Base-by-base conservation (phyloP, 2,888 invertebrate genomes). In the Ceriagrion tenellum region DNA sequence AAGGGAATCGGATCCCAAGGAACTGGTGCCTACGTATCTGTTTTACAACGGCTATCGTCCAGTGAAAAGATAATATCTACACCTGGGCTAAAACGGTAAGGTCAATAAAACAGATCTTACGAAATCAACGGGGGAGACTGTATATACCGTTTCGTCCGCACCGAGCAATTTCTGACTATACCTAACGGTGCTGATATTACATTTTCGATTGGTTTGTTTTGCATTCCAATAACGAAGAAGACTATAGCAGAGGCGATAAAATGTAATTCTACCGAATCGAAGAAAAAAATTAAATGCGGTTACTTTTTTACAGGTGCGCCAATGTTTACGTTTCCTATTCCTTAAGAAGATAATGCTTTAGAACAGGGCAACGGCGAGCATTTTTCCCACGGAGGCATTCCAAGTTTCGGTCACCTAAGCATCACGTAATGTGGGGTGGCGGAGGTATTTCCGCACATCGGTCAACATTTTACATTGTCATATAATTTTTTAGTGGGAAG, bases 1-100 rank as follows among this genome's bases (percentile, higher is more conserved):
- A 81, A 81, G 81, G 81, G 35, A 81, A 81, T 35, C 18, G 30
- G 81, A 81, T 81, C 81, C 81, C 81, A 16, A 35, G 81, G 35
- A 35, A 18, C 35, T n/a, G 10, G 16, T 30, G 26, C 35, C 35
- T 13, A 81, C 30, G 18, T 18, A 30, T 81, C 81, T 35, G 16
- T 81, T 81, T 35, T 35, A 81, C 81, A 35, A 35, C 35, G 12
- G 30, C 30, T 35, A 30, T 35, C 81, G 4, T 26, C 16, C 81
- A n/a, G 81, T 81, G 81, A 81, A 81, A 81, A 81, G 81, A 81
- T 81, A 81, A 81, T 81, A 81, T 81, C 81, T 81, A 35, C 81
- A 81, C 81, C 81, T 30, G 81, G 81, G 13, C 30, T 35, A 35
- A 81, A 81, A 81, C 81, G 81, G 81, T 81, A 3, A 35, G 81